phyloP scores from a whole-genome alignment of 2,113 vertebrate genomes.

The Ophiodon elongatus region DNA sequence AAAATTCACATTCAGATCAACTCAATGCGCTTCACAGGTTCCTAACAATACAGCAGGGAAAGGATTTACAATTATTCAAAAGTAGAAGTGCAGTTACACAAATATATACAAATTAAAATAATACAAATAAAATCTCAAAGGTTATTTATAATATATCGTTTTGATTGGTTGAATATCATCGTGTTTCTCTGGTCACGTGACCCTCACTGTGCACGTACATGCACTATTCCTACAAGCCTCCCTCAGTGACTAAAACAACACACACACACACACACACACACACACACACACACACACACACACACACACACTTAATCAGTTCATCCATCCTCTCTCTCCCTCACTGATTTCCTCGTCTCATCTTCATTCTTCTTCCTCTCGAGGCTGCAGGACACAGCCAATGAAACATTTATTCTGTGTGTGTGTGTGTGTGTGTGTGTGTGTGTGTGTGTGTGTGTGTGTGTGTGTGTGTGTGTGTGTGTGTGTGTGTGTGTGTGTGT shows the following conservation, averaged over 20 bases:
- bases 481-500: constrained; percentile 16
- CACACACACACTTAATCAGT: constrained; percentile 16
- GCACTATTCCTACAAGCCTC: not conserved
- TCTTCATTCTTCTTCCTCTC: not conserved
- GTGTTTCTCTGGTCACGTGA: not conserved
- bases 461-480: constrained; percentile 7
- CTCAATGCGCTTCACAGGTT: too few species aligned
- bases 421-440: constrained; percentile 19
- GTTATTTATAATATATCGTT: too few species aligned
- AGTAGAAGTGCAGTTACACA: too few species aligned
- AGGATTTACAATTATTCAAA: too few species aligned
- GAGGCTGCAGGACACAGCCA: constrained; percentile 23
- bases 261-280: too few species aligned
- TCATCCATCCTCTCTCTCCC: constrained; percentile 4
- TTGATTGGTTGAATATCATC: too few species aligned
- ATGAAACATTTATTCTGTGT: constrained; percentile 34
- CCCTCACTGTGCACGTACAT: not conserved
- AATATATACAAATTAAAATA: too few species aligned
- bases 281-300: constrained; percentile 23
- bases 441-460: constrained; percentile 1
- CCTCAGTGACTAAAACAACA: too few species aligned
- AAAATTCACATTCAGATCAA: too few species aligned
- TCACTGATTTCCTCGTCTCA: not conserved
- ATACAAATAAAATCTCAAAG: too few species aligned
- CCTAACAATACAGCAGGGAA: too few species aligned